Base-by-base conservation (phyloP, 2,888 invertebrate genomes). In the Morpho deidamia region DNA sequence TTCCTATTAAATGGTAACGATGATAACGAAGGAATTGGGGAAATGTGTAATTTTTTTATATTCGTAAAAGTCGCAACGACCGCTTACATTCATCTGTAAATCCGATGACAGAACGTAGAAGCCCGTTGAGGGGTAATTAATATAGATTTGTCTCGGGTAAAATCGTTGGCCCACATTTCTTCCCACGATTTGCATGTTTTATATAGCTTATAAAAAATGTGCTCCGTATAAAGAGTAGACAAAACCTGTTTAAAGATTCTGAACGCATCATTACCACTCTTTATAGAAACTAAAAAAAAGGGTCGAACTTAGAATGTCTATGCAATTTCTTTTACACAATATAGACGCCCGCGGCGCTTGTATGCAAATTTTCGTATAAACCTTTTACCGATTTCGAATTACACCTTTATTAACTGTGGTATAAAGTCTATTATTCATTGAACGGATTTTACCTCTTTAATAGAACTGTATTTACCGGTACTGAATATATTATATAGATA, bases 211-310 rank as follows among this genome's bases (percentile, higher is more conserved):
- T 73, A 51, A 58, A 68, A 69, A 71, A 73, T 74, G 74, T 76
- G 70, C 69, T 68, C 69, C 71, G 77, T 78, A 73, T 79, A 81
- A 74, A 68, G 80, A 85, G 75, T 81, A 86, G 83, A 82, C 83
- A 83, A 83, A 86, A 84, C 84, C 77, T 78, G 87, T 81, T 88
- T 86, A 86, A 64, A 67, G 64, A 88, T 88, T 89, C 87, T 66
- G 51, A 57, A 66, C 65, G 64, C 67, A 65, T 69, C 66, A 64
- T 66, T 66, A 65, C 56, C 55, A 54, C 51, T 32, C 48, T 60
- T 64, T 67, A 69, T 69, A 53, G 42, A 49, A 53, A 67, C 60
- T n/a, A 0, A 42, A 49, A 42, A 39, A 39, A n/a, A 42, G 34
- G 42, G 49, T 41, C 32, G 7, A 9, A 40, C n/a, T 35, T 39